A percentile compares a stretch with the other conserved stretches of the same genome.
Evolutionary conservation across 2,888 invertebrate genomes (phyloP).

Genomic region (Athripsodes cinereus): DNA sequence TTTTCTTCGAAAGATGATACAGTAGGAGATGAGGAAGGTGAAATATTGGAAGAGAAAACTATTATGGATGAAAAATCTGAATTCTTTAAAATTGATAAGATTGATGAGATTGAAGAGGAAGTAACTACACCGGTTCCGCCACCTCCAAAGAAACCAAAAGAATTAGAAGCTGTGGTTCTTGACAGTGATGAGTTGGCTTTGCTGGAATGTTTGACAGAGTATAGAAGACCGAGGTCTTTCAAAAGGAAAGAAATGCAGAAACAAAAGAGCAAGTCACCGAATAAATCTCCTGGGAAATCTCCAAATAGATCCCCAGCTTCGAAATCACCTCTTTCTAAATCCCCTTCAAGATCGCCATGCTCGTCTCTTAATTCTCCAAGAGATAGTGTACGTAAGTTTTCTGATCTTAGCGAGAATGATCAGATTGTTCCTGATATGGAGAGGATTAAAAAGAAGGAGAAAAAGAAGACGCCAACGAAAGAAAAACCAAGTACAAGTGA

Average conservation of each 20-base stretch:
- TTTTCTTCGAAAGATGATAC: constrained; percentile 88
- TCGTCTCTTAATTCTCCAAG: constrained; percentile 49
- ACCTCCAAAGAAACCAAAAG: constrained; percentile 31
- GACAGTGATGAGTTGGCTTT: constrained; percentile 54
- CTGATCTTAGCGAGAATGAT: constrained; percentile 46
- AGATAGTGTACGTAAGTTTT: constrained; percentile 47
- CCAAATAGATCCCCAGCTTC: constrained; percentile 44
- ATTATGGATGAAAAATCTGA: constrained; percentile 40
- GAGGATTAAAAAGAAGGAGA: constrained; percentile 43
- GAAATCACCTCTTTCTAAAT: constrained; percentile 47
- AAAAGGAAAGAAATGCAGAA: constrained; percentile 45
- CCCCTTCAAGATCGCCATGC: constrained; percentile 49
- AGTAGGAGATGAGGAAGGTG: constrained; percentile 66
- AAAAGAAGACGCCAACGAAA: constrained; percentile 35
- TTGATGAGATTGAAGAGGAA: constrained; percentile 51
- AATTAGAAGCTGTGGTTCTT: constrained; percentile 46
- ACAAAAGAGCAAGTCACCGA: constrained; percentile 34
- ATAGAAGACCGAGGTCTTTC: constrained; percentile 46
- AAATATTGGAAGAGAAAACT: constrained; percentile 55
- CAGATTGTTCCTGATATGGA: constrained; percentile 49
- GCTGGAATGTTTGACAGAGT: constrained; percentile 49
- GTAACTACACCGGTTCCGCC: constrained; percentile 32
- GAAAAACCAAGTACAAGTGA: constrained; percentile 17
- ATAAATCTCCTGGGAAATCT: constrained; percentile 43
- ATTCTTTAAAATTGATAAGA: constrained; percentile 31